Conservation (phyloP, 1,140 invertebrate genomes). For the Drosophila busckii region DNA sequence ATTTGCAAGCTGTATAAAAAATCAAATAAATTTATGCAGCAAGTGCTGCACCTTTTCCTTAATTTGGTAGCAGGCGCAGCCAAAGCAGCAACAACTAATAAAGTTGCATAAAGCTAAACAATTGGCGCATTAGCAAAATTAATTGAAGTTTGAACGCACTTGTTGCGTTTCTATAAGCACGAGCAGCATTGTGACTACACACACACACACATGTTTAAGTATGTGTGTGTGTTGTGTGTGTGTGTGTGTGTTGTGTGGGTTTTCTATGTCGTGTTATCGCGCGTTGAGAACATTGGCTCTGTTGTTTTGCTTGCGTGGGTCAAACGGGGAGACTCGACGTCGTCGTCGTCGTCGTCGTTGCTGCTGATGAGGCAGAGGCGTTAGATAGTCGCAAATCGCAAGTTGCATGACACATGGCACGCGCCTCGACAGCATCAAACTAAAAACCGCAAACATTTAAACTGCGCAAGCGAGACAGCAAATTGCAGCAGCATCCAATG, state of each 20-base stretch:
- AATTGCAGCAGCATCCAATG: slow-evolving; percentile 44
- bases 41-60: no score
- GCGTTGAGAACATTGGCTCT: slow-evolving; percentile 56
- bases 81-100: no score
- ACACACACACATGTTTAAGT: not conserved
- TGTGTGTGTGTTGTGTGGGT: slow-evolving; percentile 58
- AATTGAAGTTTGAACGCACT: not conserved
- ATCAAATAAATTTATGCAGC: no score
- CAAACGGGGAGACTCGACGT: slow-evolving; percentile 48
- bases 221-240: slow-evolving; percentile 9
- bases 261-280: slow-evolving; percentile 61
- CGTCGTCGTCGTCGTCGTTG: slow-evolving; percentile 32
- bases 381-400: slow-evolving; percentile 70
- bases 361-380: slow-evolving; percentile 72
- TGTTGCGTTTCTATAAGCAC: slow-evolving; percentile 10
- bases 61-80: no score
- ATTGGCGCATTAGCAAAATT: not conserved
- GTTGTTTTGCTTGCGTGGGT: slow-evolving; percentile 53
- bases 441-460: slow-evolving; percentile 29
- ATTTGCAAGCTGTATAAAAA: no score
- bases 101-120: no score
- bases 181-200: slow-evolving; percentile 14
- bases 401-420: slow-evolving; percentile 73
- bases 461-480: slow-evolving; percentile 7
- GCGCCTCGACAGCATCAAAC: slow-evolving; percentile 49